Percentiles rank a stretch among this genome's conserved stretches.
These are phyloP conservation scores for Anarrhichthys ocellatus DNA, from an alignment of 2,113 vertebrate genomes.

Conservation along the genomic window DNA sequence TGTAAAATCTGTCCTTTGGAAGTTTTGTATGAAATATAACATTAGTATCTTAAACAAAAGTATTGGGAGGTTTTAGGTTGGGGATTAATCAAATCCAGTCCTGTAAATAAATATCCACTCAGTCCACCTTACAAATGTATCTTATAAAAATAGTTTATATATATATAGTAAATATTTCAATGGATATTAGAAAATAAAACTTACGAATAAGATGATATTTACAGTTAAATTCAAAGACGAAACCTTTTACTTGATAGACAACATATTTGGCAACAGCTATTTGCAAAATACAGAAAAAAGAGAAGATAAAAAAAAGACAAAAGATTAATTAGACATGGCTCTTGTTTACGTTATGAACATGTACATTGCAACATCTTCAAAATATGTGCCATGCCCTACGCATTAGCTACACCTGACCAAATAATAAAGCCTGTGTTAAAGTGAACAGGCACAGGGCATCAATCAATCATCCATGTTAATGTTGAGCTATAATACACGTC, in stretches of 20 bases:
- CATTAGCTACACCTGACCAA: neutral
- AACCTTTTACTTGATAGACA: neutral
- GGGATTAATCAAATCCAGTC: neutral
- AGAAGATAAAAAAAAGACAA: neutral
- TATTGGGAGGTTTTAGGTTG: neutral
- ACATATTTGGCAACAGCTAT: neutral
- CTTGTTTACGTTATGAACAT: neutral
- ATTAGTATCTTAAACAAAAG: neutral
- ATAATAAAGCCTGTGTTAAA: conserved; percentile 19
- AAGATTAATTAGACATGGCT: neutral
- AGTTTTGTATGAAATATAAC: neutral
- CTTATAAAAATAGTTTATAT: neutral
- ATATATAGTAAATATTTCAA: neutral
- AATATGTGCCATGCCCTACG: conserved; percentile 24
- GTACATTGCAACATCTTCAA: conserved; percentile 14
- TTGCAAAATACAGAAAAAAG: neutral
- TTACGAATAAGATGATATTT: neutral
- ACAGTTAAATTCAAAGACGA: neutral
- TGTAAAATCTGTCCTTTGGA: neutral
- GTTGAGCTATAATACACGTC: conserved; percentile 16
- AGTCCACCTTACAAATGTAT: neutral
- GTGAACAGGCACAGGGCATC: conserved; percentile 31
- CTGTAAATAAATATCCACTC: neutral
- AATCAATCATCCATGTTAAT: conserved; percentile 52
- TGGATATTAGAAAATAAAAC: neutral